Percentiles rank a stretch among this genome's conserved stretches.
phyloP scores from a whole-genome alignment of 2,113 vertebrate genomes.

The Clinocottus analis region DNA sequence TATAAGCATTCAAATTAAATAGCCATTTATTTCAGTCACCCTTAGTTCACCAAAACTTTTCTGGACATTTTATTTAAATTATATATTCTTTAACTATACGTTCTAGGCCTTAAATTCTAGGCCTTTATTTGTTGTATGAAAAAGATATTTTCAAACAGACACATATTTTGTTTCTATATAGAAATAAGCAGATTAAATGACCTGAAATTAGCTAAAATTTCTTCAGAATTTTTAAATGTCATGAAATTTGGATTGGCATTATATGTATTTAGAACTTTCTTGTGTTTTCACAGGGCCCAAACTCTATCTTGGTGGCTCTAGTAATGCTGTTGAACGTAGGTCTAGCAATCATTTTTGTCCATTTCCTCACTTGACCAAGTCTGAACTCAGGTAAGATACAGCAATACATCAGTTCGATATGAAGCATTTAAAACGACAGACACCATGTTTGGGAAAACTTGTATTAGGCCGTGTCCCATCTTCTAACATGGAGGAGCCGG shows the following conservation, averaged over 20 bases:
- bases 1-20: background rate
- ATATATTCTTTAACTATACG: too few species aligned
- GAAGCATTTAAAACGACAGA: background rate
- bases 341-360: constrained; percentile 98
- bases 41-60: too few species aligned
- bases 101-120: too few species aligned
- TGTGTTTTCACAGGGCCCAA: constrained; percentile 89
- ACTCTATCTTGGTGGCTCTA: constrained; percentile 94
- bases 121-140: too few species aligned
- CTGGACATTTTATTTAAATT: too few species aligned
- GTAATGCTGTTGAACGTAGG: constrained; percentile 99
- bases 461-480: background rate
- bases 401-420: background rate
- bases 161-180: too few species aligned
- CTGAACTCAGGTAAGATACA: constrained; percentile 88
- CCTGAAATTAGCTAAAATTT: background rate
- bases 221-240: background rate
- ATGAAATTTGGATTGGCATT: background rate
- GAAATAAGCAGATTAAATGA: background rate
- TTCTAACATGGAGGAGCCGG: background rate
- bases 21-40: too few species aligned
- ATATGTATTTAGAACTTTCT: constrained; percentile 16
- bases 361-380: constrained; percentile 96
- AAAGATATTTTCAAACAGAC: too few species aligned
- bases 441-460: background rate